phyloP scores from a whole-genome alignment of 2,113 vertebrate genomes.

The Dipodomys merriami region DNA sequence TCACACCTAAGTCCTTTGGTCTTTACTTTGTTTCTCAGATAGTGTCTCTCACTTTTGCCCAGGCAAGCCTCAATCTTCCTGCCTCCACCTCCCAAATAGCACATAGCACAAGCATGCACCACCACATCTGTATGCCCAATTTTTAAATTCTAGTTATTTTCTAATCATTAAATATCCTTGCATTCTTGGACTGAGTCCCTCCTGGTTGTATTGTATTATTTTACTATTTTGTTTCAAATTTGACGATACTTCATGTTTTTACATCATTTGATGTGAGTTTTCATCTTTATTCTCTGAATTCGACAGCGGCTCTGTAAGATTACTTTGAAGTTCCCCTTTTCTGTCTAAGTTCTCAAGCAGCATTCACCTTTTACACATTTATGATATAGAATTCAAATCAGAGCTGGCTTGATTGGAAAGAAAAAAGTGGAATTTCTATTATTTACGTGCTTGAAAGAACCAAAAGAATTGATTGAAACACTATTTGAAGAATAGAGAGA shows the following conservation, averaged over 20 bases:
- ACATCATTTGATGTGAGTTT: not conserved
- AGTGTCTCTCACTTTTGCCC: no score
- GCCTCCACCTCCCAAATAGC: no score
- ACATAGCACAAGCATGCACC: no score
- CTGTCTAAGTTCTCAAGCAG: not conserved
- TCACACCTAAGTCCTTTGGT: no score
- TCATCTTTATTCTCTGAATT: not conserved
- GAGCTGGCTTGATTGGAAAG: not conserved
- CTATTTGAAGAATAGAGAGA: conserved; percentile 14
- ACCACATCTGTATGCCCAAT: not conserved
- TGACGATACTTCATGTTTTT: not conserved
- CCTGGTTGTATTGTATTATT: not conserved
- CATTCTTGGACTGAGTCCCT: not conserved
- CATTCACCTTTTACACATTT: not conserved
- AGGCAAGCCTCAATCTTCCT: no score
- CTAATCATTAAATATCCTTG: not conserved
- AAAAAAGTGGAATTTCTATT: not conserved
- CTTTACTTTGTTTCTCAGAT: no score
- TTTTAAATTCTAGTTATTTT: conserved; percentile 11
- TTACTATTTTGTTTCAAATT: not conserved
- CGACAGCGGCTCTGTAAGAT: not conserved
- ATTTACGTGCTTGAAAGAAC: not conserved
- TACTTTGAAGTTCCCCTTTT: conserved; percentile 8
- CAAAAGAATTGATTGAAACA: not conserved
- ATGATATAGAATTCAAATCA: not conserved